Conservation (phyloP, 2,113 vertebrate genomes). For the Dipodomys merriami region DNA sequence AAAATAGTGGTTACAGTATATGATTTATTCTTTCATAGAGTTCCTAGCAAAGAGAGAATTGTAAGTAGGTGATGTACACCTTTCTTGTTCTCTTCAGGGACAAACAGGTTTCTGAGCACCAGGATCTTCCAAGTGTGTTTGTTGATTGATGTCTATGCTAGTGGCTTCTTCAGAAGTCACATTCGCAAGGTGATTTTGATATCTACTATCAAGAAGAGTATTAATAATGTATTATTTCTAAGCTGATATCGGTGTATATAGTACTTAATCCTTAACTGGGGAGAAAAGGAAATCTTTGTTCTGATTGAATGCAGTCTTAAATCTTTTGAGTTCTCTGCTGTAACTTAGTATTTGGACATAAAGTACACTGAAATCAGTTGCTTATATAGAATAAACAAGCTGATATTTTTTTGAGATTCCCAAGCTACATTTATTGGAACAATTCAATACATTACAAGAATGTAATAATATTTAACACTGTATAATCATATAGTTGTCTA, state of each 20-base stretch:
- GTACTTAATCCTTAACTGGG: neutral
- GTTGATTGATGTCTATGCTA: neutral
- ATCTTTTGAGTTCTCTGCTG: neutral
- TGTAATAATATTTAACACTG: too few relatives aligned
- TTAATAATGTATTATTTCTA: conserved; percentile 9
- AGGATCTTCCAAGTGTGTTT: neutral
- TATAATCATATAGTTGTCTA: too few relatives aligned
- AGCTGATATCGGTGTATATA: neutral
- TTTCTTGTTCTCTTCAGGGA: neutral
- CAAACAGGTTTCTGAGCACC: neutral
- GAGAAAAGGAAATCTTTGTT: neutral
- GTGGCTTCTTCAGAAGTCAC: neutral
- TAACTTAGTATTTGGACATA: neutral
- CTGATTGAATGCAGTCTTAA: too few relatives aligned
- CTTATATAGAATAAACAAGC: neutral
- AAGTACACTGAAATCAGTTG: neutral
- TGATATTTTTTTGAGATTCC: too few relatives aligned
- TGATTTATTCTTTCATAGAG: neutral
- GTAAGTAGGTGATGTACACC: neutral
- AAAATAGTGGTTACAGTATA: neutral
- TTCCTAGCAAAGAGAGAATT: neutral
- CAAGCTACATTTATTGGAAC: too few relatives aligned
- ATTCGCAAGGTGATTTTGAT: neutral
- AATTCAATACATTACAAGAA: too few relatives aligned
- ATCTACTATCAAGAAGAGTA: neutral